Conservation (phyloP, 2,797 vertebrate species). For the Pteropus rufus region DNA sequence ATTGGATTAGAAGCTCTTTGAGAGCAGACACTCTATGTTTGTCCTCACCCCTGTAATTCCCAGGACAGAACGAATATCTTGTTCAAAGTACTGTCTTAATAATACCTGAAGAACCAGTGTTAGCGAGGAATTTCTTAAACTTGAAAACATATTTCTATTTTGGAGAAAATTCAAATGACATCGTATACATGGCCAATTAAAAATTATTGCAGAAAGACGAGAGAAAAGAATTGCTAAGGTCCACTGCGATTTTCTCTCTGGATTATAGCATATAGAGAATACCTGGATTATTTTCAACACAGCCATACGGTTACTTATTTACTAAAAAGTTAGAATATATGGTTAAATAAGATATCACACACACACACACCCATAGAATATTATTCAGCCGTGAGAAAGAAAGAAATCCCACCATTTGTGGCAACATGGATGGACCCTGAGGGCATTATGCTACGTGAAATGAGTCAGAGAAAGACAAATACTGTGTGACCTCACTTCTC, state of each 20-base stretch:
- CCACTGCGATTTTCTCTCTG: neutral
- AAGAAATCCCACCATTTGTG: neutral
- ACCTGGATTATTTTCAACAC: neutral
- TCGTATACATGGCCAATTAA: neutral
- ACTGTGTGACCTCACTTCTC: neutral
- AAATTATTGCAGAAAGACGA: neutral
- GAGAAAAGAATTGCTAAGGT: neutral
- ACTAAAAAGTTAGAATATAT: neutral
- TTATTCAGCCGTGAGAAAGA: neutral
- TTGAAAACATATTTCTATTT: neutral
- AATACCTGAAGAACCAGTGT: neutral
- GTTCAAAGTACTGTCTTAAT: neutral
- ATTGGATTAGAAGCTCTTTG: neutral
- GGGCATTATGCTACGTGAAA: neutral
- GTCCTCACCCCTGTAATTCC: neutral
- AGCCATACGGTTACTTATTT: neutral
- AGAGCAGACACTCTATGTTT: neutral
- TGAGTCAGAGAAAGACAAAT: neutral
- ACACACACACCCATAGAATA: neutral
- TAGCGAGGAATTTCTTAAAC: neutral
- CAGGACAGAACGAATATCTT: neutral
- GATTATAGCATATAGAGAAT: neutral
- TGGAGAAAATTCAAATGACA: neutral
- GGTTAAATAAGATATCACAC: neutral
- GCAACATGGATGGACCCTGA: neutral